Base-by-base conservation (phyloP, 2,888 invertebrate genomes). In the Clostera curtula region DNA sequence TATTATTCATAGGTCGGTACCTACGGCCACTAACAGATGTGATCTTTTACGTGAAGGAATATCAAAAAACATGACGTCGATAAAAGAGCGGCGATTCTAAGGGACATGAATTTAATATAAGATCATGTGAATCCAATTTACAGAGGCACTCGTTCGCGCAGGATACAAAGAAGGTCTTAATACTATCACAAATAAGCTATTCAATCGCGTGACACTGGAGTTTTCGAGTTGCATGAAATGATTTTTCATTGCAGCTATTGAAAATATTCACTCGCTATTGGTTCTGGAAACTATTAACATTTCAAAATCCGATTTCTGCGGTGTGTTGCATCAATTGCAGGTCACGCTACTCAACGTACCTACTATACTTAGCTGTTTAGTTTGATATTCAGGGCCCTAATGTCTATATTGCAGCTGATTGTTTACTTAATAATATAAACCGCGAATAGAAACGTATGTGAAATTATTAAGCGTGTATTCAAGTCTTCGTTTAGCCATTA, bases 41-140 rank as follows among this genome's bases (percentile, higher is more conserved):
- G 73, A 80, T 82, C 73, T 79, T 80, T 80, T 80, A 80, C 82
- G 77, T 82, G 79, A 75, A 80, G 65, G 66, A 66, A 79, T 76
- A 76, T 76, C 71, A 67, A 65, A 73, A 72, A 72, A 73, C 60
- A 72, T 65, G 64, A 68, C 58, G 62, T 59, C 57, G 50, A 57
- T 58, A 66, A 69, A 67, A 70, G 56, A 64, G 61, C 62, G 63
- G 40, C 56, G 64, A 64, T 63, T 64, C 57, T 60, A 59, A 65
- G 61, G 59, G 63, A 60, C 60, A 72, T 68, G 66, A 74, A 74
- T 71, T 61, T 67, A 65, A 62, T 70, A 72, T 73, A 53, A 64
- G 56, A 56, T 60, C 56, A 55, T 54, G 53, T 55, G 54, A 55
- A 67, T 63, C 59, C 63, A 61, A 67, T 65, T 65, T 60, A 51